These are phyloP conservation scores for Trichoplusia ni DNA, from an alignment of 1,140 invertebrate genomes.

Conservation along the genomic window DNA sequence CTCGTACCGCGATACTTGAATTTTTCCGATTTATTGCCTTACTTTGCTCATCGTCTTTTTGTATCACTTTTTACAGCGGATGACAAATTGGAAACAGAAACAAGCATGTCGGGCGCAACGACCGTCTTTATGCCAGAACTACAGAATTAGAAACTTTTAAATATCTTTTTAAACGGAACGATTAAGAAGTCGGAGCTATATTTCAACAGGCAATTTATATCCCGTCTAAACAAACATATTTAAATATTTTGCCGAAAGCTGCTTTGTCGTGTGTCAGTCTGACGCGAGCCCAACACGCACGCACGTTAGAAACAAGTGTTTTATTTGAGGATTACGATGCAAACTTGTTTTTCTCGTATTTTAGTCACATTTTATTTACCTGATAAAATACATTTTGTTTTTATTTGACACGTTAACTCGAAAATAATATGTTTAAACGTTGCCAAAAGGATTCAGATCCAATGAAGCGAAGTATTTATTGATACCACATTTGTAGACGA, in stretches of 20 bases:
- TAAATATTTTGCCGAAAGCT: slow-evolving; percentile 28
- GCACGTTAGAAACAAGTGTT: slow-evolving; percentile 15
- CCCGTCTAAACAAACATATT: slow-evolving; percentile 34
- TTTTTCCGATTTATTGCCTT: slow-evolving; percentile 51
- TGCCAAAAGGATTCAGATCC: neutral
- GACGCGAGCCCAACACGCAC: neutral
- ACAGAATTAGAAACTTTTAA: slow-evolving; percentile 44
- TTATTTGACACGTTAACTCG: neutral
- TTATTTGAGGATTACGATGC: slow-evolving; percentile 12
- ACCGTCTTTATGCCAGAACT: slow-evolving; percentile 41
- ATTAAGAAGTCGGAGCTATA: slow-evolving; percentile 51
- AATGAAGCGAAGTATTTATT: neutral
- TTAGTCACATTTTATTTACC: neutral
- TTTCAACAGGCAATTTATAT: slow-evolving; percentile 51
- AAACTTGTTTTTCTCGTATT: neutral
- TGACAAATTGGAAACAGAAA: slow-evolving; percentile 49
- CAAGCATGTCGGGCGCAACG: slow-evolving; percentile 47
- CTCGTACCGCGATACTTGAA: slow-evolving; percentile 43
- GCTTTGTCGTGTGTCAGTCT: slow-evolving; percentile 10
- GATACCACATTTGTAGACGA: neutral
- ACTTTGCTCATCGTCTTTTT: slow-evolving; percentile 44
- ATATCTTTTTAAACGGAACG: slow-evolving; percentile 48
- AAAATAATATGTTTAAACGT: neutral
- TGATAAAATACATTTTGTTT: neutral
- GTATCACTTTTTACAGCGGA: slow-evolving; percentile 39